These are phyloP conservation scores for Nannobrachium achirus DNA, from an alignment of 2,113 vertebrate species.

Conservation along the genomic window DNA sequence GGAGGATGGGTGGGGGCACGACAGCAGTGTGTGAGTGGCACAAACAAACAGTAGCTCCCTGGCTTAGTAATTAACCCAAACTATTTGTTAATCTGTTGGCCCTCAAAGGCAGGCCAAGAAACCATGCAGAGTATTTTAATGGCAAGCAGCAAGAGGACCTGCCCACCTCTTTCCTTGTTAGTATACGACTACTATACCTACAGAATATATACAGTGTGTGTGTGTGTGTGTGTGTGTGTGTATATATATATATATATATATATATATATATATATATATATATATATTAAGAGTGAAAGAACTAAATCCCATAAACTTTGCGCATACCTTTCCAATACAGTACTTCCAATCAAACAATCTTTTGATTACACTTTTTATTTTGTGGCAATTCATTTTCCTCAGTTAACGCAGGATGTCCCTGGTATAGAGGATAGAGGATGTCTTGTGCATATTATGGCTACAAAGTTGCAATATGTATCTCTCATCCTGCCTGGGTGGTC, in stretches of 20 bases:
- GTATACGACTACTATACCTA: not conserved
- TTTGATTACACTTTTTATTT: no score
- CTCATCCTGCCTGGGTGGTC: conserved; percentile 63
- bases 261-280: no score
- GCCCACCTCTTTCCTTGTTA: conserved; percentile 14
- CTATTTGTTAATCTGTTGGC: not conserved
- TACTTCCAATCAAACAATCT: no score
- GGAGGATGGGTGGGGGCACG: not conserved
- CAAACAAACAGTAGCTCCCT: conserved; percentile 14
- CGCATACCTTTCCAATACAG: no score
- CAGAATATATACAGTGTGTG: no score
- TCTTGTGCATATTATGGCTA: conserved; percentile 37
- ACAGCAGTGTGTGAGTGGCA: not conserved
- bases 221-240: no score
- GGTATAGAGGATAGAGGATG: no score
- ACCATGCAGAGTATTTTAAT: not conserved
- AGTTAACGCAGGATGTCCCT: not conserved
- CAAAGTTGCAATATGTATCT: conserved; percentile 56
- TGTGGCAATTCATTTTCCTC: no score
- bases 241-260: no score
- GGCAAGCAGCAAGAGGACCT: not conserved
- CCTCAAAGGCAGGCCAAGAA: not conserved
- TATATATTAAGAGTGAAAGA: no score
- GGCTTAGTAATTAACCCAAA: conserved; percentile 10
- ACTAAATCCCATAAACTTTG: no score